Evolutionary conservation across 2,113 vertebrate genomes (phyloP).

Genomic region (Corythoichthys intestinalis): DNA sequence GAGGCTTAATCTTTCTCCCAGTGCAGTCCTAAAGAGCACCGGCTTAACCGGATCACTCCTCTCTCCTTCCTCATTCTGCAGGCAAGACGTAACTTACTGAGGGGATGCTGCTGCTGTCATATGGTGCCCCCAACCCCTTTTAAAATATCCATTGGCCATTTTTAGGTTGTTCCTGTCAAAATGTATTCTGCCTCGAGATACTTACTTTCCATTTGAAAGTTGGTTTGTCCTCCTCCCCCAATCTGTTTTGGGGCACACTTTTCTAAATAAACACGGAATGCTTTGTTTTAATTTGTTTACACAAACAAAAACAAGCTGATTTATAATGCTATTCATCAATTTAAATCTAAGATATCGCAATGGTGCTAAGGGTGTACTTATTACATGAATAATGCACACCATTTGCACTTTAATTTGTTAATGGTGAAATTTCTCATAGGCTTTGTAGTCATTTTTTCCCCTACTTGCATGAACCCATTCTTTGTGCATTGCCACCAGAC

Average conservation of each 20-base stretch:
- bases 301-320: background rate
- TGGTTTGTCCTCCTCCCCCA: too few species aligned
- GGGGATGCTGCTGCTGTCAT: conserved; percentile 35
- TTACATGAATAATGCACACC: background rate
- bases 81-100: conserved; percentile 44
- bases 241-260: conserved; percentile 14
- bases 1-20: conserved; percentile 56
- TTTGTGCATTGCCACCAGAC: too few species aligned
- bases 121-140: conserved; percentile 14
- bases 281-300: background rate
- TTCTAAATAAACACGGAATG: background rate
- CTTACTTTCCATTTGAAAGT: background rate
- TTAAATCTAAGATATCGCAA: background rate
- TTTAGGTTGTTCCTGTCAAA: conserved; percentile 33
- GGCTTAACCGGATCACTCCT: conserved; percentile 57
- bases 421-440: background rate
- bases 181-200: conserved; percentile 12
- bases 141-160: conserved; percentile 44
- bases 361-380: background rate
- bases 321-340: background rate
- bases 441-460: background rate
- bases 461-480: background rate
- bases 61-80: conserved; percentile 52
- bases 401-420: background rate
- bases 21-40: conserved; percentile 55